Percentiles rank a stretch among this genome's conserved stretches.
phyloP scores from a whole-genome alignment of 2,797 vertebrate species.

The Danionella dracula region DNA sequence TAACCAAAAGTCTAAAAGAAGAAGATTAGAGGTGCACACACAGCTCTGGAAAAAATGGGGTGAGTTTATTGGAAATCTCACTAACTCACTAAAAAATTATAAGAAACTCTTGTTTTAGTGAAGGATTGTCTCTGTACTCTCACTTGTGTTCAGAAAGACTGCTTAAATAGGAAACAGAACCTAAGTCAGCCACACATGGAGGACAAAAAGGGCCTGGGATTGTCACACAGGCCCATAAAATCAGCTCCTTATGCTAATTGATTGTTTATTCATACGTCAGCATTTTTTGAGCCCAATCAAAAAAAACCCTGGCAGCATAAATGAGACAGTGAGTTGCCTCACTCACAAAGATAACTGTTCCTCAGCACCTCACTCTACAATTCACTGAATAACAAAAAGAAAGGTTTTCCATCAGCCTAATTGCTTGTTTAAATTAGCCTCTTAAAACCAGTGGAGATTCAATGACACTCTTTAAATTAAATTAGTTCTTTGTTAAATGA shows the following conservation, averaged over 20 bases:
- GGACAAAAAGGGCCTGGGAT: conserved; percentile 20
- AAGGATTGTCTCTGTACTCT: background rate
- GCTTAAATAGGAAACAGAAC: conserved; percentile 10
- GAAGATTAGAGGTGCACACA: conserved; percentile 19
- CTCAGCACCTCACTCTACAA: background rate
- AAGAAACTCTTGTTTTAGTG: background rate
- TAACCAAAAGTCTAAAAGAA: conserved; percentile 24
- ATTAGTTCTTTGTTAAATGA: conserved; percentile 23
- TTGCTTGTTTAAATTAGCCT: conserved; percentile 2
- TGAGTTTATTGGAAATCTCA: conserved; percentile 27
- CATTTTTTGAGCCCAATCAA: conserved; percentile 41
- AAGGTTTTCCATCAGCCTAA: conserved; percentile 15
- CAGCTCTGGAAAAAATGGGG: conserved; percentile 48
- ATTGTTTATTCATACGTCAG: conserved; percentile 50
- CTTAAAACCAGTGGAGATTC: conserved; percentile 20
- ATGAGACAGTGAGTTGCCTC: background rate
- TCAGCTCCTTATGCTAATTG: conserved; percentile 43
- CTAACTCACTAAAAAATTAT: background rate
- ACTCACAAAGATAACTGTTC: conserved; percentile 2
- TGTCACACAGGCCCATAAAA: conserved; percentile 42
- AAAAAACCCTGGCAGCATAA: conserved; percentile 25
- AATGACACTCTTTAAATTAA: conserved; percentile 49
- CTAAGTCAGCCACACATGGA: conserved; percentile 33
- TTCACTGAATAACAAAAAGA: conserved; percentile 3
- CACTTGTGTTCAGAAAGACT: conserved; percentile 6